A percentile compares a stretch with the other conserved stretches of the same genome.
Evolutionary conservation across 2,797 vertebrate genomes (phyloP).

Genomic region (Coreius guichenoti): DNA sequence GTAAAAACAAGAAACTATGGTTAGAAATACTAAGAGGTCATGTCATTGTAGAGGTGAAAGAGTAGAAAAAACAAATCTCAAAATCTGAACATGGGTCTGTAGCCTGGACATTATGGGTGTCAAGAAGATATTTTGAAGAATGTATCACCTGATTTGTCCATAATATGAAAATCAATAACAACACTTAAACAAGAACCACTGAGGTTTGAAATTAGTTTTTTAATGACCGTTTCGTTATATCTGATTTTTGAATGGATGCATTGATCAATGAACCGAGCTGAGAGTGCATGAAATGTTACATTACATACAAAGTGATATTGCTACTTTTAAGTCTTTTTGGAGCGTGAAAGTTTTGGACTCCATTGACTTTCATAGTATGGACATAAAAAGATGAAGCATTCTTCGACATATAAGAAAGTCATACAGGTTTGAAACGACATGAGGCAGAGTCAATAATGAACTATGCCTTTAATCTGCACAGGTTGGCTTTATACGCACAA

Average conservation of each 20-base stretch:
- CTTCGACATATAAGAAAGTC: not conserved
- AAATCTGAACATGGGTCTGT: not conserved
- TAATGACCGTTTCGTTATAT: not conserved
- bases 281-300: not conserved
- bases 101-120: not conserved
- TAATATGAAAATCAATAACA: not conserved
- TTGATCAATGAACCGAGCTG: not conserved
- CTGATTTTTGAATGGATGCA: not conserved
- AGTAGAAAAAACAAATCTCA: not conserved
- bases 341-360: not conserved
- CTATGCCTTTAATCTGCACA: not conserved
- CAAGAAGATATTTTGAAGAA: not conserved
- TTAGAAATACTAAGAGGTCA: not conserved
- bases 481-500: not conserved
- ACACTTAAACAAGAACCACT: not conserved
- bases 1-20: conserved; percentile 5
- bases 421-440: not conserved
- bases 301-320: not conserved
- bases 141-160: not conserved
- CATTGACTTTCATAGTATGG: not conserved
- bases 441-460: not conserved
- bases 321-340: not conserved
- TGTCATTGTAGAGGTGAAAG: conserved; percentile 2
- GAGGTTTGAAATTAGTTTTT: not conserved
- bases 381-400: not conserved